Base-by-base conservation (phyloP, 2,888 invertebrate genomes). In the Catonia carolina region DNA sequence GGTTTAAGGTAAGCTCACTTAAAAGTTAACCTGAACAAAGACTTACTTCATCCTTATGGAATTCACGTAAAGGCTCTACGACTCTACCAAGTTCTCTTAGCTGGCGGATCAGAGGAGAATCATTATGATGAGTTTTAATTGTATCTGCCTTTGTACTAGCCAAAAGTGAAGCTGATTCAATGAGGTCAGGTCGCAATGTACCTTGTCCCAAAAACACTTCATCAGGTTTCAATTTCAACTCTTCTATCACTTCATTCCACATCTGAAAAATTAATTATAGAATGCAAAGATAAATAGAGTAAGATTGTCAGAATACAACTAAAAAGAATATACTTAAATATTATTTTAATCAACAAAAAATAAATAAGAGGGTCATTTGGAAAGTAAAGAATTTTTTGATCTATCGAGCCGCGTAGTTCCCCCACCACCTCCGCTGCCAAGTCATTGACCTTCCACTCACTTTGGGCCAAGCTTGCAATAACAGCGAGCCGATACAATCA, bases 51-150 rank as follows among this genome's bases (percentile, higher is more conserved):
- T 98, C 98, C 77, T 99, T 99, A 74, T 99, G 99, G 72, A 99
- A 99, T 77, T 99, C 98, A 74, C 86, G 88, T 56, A 99, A 78
- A n/a, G 99, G 99, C 74, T 99, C 99, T 10, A 99, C 88, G 17
- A 99, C 96, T 54, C 92, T 79, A 10, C 96, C 67, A 70, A 77
- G 68, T 22, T 74, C 73, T 56, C 83, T 68, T 37, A 74, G 75
- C 66, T 82, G 78, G 58, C 96, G 78, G 56, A 99, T 94, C 56
- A 98, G 78, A 70, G 93, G 94, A 10, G 95, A 96, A 75, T 99
- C 99, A 74, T 99, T 99, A 78, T 99, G 99, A 74, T 99, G 99
- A 22, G 99, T 99, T 77, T 99, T 99, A 70, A 99, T 99, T 23
- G 89, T 89, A 68, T 95, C 92, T 1, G 99, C 99, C 76, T 67